Base-by-base conservation (phyloP, 2,888 invertebrate genomes). In the Rhagonycha fulva region DNA sequence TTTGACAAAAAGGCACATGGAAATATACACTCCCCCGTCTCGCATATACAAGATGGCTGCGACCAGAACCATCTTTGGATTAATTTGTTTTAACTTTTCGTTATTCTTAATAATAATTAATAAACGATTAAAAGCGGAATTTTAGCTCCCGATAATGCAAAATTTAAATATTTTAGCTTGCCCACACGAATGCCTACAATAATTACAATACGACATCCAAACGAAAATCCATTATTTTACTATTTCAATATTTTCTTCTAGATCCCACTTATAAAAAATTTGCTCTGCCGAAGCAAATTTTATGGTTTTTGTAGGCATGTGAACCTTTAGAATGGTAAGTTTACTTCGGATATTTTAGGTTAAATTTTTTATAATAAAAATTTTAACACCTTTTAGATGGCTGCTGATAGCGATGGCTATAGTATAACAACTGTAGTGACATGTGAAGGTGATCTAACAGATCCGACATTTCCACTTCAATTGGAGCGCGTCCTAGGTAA, bases 391-490 rank as follows among this genome's bases (percentile, higher is more conserved):
- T 82, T 83, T 82, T 85, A 86, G 87, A 95, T 95, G 95, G 94
- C 94, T 92, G 94, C 94, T 90, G 94, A 94, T 90, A 94, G 94
- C 91, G 94, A 94, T 93, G 92, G 94, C 93, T 91, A 92, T 92
- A 90, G 92, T 88, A 87, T 93, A 88, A 91, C 92, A 89, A 93
- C 94, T 86, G 94, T 96, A 89, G 94, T 97, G 89, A 96, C 96
- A 86, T 97, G 96, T 90, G 95, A 96, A 90, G 97, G 97, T 85
- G 94, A 96, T 90, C 92, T 95, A 88, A 92, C 92, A 88, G 96
- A 96, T 91, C 96, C 96, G 85, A 91, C 93, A 86, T 96, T 97
- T 90, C 94, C 94, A 85, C 91, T 91, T 88, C 93, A 93, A 87
- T 94, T 96, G 87, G 92, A 94, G 87, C 90, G 91, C 84, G 92